A percentile compares a stretch with the other conserved stretches of the same genome.
These are phyloP conservation scores for Leptinotarsa texana DNA, from an alignment of 1,140 invertebrate genomes.

Conservation along the genomic window DNA sequence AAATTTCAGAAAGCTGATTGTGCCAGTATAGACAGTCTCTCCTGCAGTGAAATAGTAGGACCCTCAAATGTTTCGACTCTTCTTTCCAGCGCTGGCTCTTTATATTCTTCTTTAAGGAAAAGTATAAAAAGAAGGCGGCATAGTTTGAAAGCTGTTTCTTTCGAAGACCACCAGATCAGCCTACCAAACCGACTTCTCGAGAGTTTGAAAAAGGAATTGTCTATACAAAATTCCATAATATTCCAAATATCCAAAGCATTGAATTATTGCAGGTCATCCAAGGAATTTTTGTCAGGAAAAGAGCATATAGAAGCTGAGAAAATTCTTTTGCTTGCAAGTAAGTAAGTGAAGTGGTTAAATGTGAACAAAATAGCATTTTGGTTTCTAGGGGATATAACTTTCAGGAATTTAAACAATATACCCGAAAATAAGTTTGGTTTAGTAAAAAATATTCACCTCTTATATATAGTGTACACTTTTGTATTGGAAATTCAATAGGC, in stretches of 20 bases:
- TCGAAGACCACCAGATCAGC: not conserved
- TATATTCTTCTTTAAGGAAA: slow-evolving; percentile 32
- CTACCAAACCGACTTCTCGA: not conserved
- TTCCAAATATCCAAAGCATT: slow-evolving; percentile 57
- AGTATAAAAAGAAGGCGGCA: slow-evolving; percentile 29
- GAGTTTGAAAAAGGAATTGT: slow-evolving; percentile 48
- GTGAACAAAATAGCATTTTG: not conserved
- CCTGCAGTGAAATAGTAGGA: slow-evolving; percentile 31
- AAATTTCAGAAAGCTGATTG: too few relatives aligned
- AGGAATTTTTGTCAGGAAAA: slow-evolving; percentile 50
- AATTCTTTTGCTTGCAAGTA: slow-evolving; percentile 53
- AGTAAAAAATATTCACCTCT: too few relatives aligned
- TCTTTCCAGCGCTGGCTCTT: slow-evolving; percentile 36
- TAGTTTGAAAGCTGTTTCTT: not conserved
- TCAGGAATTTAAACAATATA: too few relatives aligned
- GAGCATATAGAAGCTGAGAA: slow-evolving; percentile 58
- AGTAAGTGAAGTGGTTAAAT: slow-evolving; percentile 34
- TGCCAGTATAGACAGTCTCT: too few relatives aligned
- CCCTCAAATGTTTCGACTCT: slow-evolving; percentile 38
- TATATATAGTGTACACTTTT: too few relatives aligned
- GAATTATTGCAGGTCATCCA: slow-evolving; percentile 51
- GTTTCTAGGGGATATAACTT: too few relatives aligned
- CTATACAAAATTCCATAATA: slow-evolving; percentile 54
- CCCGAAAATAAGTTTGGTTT: too few relatives aligned
- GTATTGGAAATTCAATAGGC: too few relatives aligned